Evolutionary conservation across 1,140 invertebrate genomes (phyloP), one percentile per base, ranked within the genome.

Genomic region (Drosophila equinoxialis): DNA sequence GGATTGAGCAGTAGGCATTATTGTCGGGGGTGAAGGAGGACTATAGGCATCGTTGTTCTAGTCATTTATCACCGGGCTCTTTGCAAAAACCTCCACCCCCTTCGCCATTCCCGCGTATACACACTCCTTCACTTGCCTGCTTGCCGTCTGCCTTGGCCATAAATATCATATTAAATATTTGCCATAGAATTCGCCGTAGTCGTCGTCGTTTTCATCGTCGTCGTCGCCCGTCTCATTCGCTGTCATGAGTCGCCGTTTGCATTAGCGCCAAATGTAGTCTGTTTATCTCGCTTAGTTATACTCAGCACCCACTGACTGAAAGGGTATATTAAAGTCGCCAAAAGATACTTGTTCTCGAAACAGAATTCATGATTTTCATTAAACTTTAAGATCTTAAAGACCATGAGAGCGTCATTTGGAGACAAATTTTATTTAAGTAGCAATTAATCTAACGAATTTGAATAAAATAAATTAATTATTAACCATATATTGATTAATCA

Each of bases 151-250:
- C 72, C 54, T 66, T 72, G 37, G 37, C 78, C 78, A 71, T 86
- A 86, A 86, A 86, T 86, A 81, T 79, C 63, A 76, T 89, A 89
- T 86, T 86, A 83, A 86, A 87, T 83, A 87, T 87, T 87, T 89
- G 79, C 83, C 76, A 68, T 87, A 77, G 82, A 82, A 76, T 51
- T 70, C 75, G 77, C 58, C 65, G 68, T 30, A 77, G 45, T 48
- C 68, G 68, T 62, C 67, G 57, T 54, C 45, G 65, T 23, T 26
- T 13, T 10, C 26, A 72, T 20, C 61, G 65, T 33, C 37, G 17
- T 10, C 26, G 77, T 26, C 23, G 20, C 54, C 68, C 68, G 71
- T 65, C 70, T 65, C 70, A 14, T 58, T 33, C 37, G 30, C 14
- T 35, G 77, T 35, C 61, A 51, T 51, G 45, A 51, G 61, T 59